Percentiles rank a stretch among this genome's conserved stretches.
phyloP scores from a whole-genome alignment of 2,888 invertebrate genomes.

The Girardia tigrina region DNA sequence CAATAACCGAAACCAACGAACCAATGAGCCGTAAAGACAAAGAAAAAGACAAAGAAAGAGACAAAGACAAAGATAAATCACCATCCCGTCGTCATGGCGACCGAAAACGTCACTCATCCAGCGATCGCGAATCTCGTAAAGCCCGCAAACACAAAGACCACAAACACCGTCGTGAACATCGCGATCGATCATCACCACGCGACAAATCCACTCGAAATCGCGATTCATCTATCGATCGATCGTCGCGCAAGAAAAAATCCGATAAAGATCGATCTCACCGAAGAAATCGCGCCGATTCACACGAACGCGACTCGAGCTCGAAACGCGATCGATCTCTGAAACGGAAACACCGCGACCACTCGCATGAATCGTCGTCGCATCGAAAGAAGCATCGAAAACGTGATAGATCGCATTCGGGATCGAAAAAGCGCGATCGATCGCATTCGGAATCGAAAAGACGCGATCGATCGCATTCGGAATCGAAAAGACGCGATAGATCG shows the following conservation, averaged over 20 bases:
- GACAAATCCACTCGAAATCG: background rate
- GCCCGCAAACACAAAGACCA: background rate
- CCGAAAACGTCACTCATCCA: background rate
- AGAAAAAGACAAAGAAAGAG: no score
- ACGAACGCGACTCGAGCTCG: no score
- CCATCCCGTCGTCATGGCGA: background rate
- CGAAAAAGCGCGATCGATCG: no score
- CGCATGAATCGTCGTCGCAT: background rate
- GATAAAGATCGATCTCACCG: background rate
- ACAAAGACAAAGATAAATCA: slow-evolving; percentile 15
- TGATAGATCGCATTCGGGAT: background rate
- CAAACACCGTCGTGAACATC: background rate
- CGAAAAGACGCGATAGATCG: background rate
- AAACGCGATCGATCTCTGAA: background rate
- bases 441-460: no score
- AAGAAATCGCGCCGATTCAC: background rate
- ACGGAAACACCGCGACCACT: background rate
- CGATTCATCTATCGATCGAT: background rate
- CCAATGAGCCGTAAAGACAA: no score
- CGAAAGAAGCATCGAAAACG: background rate
- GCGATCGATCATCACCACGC: background rate
- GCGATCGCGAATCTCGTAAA: background rate
- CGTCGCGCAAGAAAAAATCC: background rate
- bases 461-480: background rate
- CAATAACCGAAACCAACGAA: no score